Percentiles rank a stretch among this genome's conserved stretches.
Conservation (phyloP, 2,888 invertebrate genomes). For the Drosophila suboccidentalis region DNA sequence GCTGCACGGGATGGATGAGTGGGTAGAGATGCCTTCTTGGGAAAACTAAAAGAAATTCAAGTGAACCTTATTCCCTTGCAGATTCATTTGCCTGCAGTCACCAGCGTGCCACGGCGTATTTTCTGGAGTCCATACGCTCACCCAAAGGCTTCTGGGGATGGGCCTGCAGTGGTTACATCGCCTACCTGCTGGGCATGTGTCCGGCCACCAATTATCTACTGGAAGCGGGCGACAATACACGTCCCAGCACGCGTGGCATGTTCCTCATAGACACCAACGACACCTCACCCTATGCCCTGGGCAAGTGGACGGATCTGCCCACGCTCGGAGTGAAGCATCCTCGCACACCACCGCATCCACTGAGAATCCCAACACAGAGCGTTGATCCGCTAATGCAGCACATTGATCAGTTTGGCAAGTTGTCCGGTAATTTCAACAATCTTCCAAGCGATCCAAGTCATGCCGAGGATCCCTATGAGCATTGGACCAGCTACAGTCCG, state of each 20-base stretch:
- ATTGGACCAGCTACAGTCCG: slow-evolving; percentile 83
- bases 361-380: slow-evolving; percentile 48
- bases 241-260: slow-evolving; percentile 86
- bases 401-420: slow-evolving; percentile 85
- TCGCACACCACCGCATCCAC: slow-evolving; percentile 29
- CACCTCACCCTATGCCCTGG: slow-evolving; percentile 87
- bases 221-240: slow-evolving; percentile 86
- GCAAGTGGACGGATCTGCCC: slow-evolving; percentile 86
- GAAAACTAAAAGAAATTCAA: neutral
- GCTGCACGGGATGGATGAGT: slow-evolving; percentile 86
- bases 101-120: slow-evolving; percentile 88
- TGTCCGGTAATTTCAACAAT: slow-evolving; percentile 84
- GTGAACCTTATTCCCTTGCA: slow-evolving; percentile 50
- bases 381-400: slow-evolving; percentile 79
- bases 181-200: slow-evolving; percentile 88
- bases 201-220: slow-evolving; percentile 86
- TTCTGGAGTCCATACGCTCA: slow-evolving; percentile 88
- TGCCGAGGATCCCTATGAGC: slow-evolving; percentile 74
- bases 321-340: slow-evolving; percentile 71
- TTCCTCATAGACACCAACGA: slow-evolving; percentile 87
- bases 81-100: slow-evolving; percentile 89
- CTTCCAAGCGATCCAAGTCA: slow-evolving; percentile 65
- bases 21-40: neutral
- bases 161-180: slow-evolving; percentile 87
- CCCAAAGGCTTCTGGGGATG: slow-evolving; percentile 89